Evolutionary conservation across 2,113 vertebrate genomes (phyloP), one percentile per base, ranked within the genome.

Genomic region (Zosterops lateralis): DNA sequence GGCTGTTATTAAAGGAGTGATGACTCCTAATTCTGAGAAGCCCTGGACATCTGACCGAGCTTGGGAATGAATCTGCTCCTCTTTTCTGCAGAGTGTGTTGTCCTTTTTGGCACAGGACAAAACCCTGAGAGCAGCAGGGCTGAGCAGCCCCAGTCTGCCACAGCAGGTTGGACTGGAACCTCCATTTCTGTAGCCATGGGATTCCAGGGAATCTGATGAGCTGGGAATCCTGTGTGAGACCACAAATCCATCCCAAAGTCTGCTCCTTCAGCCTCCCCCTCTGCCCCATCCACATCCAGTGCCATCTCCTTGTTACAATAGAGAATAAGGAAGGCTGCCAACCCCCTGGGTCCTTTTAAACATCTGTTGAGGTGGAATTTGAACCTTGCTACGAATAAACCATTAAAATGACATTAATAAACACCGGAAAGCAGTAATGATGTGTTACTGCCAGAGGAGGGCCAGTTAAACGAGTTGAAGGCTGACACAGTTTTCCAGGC

Each of bases 361-460:
- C 51, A 74, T 72, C 83, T 77, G 62, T 90, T 90, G 53, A 38
- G 51, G 68, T 94, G 86, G 94, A 95, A 94, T 95, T 91, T 81
- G 82, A 96, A 81, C 85, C 68, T 88, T 80, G 93, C 71, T 96
- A 72, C 9, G 70, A 85, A 93, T 86, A 96, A 96, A 93, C 95
- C 96, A 96, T 95, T 84, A 93, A 94, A 96, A 96, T 90, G 73
- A 93, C 90, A 96, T 96, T 92, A 96, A 96, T 96, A 96, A 96
- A 93, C 92, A 94, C 95, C 92, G 91, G 93, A 95, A 96, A 95
- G 85, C 45, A 45, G 83, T 96, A 95, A 96, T 97, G 95, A 97
- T 92, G 92, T 96, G 93, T 95, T 96, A 50, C 29, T 95, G 82
- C 91, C 82, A 95, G 80, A 91, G 85, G 80, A 97, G 92, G 94